Evolutionary conservation across 2,113 vertebrate genomes (phyloP).

Genomic region (Acrocephalus kingi): DNA sequence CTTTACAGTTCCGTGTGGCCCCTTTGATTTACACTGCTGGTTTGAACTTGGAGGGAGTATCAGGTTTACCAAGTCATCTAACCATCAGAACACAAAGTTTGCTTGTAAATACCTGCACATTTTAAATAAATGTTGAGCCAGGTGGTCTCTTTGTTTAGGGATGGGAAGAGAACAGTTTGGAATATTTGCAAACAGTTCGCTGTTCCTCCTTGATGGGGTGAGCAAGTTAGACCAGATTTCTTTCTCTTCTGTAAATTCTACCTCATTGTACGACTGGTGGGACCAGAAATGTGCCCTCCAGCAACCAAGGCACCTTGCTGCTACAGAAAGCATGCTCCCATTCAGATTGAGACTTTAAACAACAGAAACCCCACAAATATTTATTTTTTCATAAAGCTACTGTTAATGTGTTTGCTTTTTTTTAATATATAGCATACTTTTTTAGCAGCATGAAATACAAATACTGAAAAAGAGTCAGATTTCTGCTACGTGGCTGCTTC

Average conservation of each 20-base stretch:
- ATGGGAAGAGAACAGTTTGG: constrained; percentile 3
- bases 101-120: constrained; percentile 57
- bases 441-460: not conserved
- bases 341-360: not conserved
- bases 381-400: not conserved
- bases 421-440: not conserved
- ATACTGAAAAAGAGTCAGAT: not conserved
- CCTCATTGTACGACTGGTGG: constrained; percentile 15
- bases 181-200: constrained; percentile 24
- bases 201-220: not conserved
- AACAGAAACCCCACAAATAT: not conserved
- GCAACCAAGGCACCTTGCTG: not conserved
- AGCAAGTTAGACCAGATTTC: constrained; percentile 52
- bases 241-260: constrained; percentile 35
- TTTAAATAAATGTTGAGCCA: constrained; percentile 36
- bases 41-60: constrained; percentile 7
- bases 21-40: constrained; percentile 21
- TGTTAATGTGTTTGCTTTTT: not conserved
- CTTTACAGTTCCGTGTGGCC: not conserved
- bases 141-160: constrained; percentile 35
- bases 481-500: not conserved
- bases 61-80: not conserved
- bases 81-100: not conserved
- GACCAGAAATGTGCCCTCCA: constrained; percentile 32
- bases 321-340: not conserved